Conservation (phyloP, 2,113 vertebrate genomes). For the Lagopus muta region DNA sequence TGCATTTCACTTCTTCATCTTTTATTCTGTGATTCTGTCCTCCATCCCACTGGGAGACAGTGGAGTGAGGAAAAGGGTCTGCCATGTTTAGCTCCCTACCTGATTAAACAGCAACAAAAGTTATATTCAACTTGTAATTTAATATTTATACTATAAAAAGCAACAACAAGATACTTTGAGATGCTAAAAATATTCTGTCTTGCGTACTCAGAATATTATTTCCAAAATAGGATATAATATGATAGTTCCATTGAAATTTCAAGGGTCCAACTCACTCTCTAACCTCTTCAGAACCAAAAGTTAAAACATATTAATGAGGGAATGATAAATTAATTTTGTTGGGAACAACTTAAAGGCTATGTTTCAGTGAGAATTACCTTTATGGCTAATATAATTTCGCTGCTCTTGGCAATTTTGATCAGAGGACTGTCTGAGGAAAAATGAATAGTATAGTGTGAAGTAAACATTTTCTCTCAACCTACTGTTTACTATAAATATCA, state of each 20-base stretch:
- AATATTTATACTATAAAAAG: neutral
- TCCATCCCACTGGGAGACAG: no score
- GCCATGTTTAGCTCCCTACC: no score
- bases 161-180: neutral
- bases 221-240: neutral
- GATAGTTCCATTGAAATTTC: no score
- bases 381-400: neutral
- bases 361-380: neutral
- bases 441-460: neutral
- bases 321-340: neutral
- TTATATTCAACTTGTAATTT: neutral
- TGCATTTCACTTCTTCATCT: no score
- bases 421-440: neutral
- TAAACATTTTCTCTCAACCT: fast-evolving
- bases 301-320: neutral
- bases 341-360: neutral
- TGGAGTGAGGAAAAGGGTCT: no score
- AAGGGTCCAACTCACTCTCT: neutral
- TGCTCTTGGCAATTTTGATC: neutral
- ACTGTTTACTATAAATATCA: neutral
- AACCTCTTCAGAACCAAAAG: neutral
- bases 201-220: neutral
- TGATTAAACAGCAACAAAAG: no score
- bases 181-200: neutral
- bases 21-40: no score